Percentiles rank a stretch among this genome's conserved stretches.
Evolutionary conservation across 2,888 invertebrate genomes (phyloP).

Genomic region (Liodrosophila aerea): DNA sequence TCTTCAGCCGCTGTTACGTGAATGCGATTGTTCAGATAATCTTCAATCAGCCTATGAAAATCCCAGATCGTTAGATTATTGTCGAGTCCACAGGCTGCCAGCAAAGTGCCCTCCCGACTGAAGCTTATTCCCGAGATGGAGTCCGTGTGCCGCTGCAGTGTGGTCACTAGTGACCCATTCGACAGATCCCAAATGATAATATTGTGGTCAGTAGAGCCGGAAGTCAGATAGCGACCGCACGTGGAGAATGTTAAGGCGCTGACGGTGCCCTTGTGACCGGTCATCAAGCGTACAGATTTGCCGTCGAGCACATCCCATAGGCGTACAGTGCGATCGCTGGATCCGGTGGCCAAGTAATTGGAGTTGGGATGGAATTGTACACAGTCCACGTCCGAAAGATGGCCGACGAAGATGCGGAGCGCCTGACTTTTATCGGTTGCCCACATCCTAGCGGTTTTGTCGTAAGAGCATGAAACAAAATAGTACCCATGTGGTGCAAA

Average conservation of each 20-base stretch:
- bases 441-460: conserved; percentile 97
- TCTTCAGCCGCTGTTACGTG: conserved; percentile 88
- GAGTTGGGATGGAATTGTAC: conserved; percentile 99
- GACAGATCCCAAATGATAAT: conserved; percentile 95
- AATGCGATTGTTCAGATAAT: conserved; percentile 92
- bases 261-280: conserved; percentile 94
- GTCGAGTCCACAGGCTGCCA: conserved; percentile 93
- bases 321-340: conserved; percentile 96
- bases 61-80: conserved; percentile 97
- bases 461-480: conserved; percentile 96
- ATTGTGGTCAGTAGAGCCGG: conserved; percentile 89
- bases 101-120: conserved; percentile 94
- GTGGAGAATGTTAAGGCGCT: conserved; percentile 92
- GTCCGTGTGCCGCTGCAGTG: conserved; percentile 89
- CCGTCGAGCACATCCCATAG: conserved; percentile 98
- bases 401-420: conserved; percentile 95
- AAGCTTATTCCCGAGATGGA: conserved; percentile 93
- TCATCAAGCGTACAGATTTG: conserved; percentile 96
- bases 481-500: conserved; percentile 98
- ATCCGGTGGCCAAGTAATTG: conserved; percentile 98
- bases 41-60: conserved; percentile 92
- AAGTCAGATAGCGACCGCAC: conserved; percentile 95
- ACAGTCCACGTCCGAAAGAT: conserved; percentile 96
- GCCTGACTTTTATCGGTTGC: conserved; percentile 98
- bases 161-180: conserved; percentile 92